These are phyloP conservation scores for Batillaria attramentaria DNA, from an alignment of 1,140 invertebrate genomes.

Conservation along the genomic window DNA sequence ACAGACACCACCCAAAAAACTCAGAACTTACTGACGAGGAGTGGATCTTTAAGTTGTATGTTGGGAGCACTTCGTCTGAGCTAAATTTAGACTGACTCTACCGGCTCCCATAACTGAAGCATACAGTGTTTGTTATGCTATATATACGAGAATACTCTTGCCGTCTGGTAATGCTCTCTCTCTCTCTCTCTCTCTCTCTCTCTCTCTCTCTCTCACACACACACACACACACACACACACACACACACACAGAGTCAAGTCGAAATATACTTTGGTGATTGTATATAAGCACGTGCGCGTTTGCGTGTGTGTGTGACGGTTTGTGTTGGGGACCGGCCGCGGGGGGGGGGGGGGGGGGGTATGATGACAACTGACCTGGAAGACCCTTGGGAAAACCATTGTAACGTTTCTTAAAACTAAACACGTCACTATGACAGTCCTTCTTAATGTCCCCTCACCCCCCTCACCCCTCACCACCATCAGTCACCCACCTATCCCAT, in stretches of 20 bases:
- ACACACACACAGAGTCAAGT: not conserved
- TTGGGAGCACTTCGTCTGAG: not conserved
- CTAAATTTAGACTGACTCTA: not conserved
- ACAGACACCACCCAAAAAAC: too few species aligned
- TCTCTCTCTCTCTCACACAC: not conserved
- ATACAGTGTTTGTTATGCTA: not conserved
- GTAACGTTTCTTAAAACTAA: not conserved
- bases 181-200: not conserved
- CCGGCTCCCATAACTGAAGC: not conserved
- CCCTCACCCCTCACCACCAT: too few species aligned
- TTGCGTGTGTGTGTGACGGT: not conserved
- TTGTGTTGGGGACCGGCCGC: not conserved
- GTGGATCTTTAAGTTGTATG: not conserved
- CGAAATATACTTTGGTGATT: not conserved
- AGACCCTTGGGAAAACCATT: not conserved
- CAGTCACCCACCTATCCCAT: too few species aligned
- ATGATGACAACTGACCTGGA: not conserved
- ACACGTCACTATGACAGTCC: too few species aligned
- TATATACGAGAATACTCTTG: not conserved
- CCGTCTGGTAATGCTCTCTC: not conserved
- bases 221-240: constrained; percentile 23
- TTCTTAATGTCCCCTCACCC: too few species aligned
- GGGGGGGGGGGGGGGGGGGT: too few species aligned
- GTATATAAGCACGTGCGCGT: not conserved
- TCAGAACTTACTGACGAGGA: not conserved